Evolutionary conservation across 2,888 invertebrate species (phyloP), one percentile per base, ranked within the genome.

Genomic region (Epirrhoe alternata): DNA sequence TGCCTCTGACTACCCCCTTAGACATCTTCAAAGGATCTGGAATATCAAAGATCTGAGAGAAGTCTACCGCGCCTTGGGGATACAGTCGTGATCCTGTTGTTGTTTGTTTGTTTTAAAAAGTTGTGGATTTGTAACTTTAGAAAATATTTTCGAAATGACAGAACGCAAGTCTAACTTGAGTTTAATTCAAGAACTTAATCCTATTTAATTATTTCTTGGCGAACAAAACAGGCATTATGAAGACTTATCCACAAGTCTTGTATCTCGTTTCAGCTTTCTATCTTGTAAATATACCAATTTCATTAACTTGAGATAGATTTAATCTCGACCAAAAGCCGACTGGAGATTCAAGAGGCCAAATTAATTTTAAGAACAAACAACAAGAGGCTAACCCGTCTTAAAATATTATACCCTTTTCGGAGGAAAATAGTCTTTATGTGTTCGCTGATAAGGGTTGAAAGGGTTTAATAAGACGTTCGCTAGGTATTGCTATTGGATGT

Each of bases 331-430:
- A 75, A 81, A 78, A 81, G 79, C 79, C 80, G 74, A 83, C 76
- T 82, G 73, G 72, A 81, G 80, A 86, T 86, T 91, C 90, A 83
- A 91, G 90, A 89, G 89, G 89, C 85, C 75, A 86, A 92, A 90
- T 90, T 92, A 90, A 91, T 89, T 87, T 89, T 84, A 87, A 90
- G 86, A 90, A 89, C 89, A 85, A 86, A 81, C 86, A 87, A 87
- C 86, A 72, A 74, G 74, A 72, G 68, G 66, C 68, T 66, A 67
- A 69, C 70, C 68, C 68, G 50, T 56, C 67, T 38, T 64, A 52
- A 62, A 64, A 68, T 14, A 53, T 30, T 56, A 35, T 2, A 53
- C n/a, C 42, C 58, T 35, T 12, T 1, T n/a, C 38, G 69, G 14
- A 6, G 68, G 45, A 84, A 69, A 77, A 59, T 79, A 68, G 17